phyloP scores from a whole-genome alignment of 2,888 invertebrate species.

The Boloria euphrosyne region DNA sequence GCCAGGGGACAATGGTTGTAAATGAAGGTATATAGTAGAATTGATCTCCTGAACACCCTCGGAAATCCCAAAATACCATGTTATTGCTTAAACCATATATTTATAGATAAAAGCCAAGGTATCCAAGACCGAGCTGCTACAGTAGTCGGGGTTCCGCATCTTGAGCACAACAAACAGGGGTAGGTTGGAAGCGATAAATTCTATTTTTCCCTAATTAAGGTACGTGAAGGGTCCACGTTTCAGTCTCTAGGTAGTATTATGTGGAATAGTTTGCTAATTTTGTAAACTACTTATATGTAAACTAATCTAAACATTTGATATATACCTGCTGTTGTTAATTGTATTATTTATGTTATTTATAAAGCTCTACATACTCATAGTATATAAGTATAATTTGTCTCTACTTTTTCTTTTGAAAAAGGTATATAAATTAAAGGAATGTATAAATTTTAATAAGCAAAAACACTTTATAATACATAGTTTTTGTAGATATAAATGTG shows the following conservation, averaged over 20 bases:
- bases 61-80: constrained; percentile 26
- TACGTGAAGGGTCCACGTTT: constrained; percentile 45
- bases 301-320: neutral
- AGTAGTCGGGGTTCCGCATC: constrained; percentile 37
- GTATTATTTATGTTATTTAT: too few relatives aligned
- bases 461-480: too few relatives aligned
- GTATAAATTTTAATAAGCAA: too few relatives aligned
- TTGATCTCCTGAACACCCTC: constrained; percentile 14
- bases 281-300: constrained; percentile 3
- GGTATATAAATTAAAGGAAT: too few relatives aligned
- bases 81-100: constrained; percentile 33
- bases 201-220: constrained; percentile 80
- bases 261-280: constrained; percentile 14
- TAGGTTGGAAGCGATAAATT: constrained; percentile 75
- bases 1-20: neutral
- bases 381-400: too few relatives aligned
- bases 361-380: too few relatives aligned
- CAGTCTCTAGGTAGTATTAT: constrained; percentile 37
- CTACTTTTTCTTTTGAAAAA: too few relatives aligned
- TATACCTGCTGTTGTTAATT: too few relatives aligned
- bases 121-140: constrained; percentile 7
- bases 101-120: constrained; percentile 30
- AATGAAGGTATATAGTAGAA: constrained; percentile 10
- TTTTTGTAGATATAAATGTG: too few relatives aligned
- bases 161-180: constrained; percentile 51